These are phyloP conservation scores for Syngnathus rostellatus DNA, from an alignment of 2,797 vertebrate species.

Conservation along the genomic window DNA sequence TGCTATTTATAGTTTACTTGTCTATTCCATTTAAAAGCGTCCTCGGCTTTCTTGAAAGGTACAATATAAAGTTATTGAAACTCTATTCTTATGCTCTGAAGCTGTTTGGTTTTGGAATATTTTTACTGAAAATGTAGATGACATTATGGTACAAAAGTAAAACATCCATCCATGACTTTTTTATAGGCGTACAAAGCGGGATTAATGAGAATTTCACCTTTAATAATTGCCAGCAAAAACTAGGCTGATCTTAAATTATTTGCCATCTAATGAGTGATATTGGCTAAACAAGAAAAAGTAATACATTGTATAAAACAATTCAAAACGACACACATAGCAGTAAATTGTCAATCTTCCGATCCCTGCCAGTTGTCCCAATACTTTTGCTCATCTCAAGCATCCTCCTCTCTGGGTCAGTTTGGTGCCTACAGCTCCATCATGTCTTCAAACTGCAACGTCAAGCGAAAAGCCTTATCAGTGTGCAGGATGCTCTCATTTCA, in stretches of 20 bases:
- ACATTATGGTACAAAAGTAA: background rate
- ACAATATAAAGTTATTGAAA: background rate
- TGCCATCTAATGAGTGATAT: no score
- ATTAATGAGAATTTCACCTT: no score
- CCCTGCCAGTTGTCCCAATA: slow-evolving; percentile 3
- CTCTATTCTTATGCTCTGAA: background rate
- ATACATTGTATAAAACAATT: no score
- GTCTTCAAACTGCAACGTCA: background rate
- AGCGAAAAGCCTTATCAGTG: slow-evolving; percentile 44
- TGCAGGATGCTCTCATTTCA: slow-evolving; percentile 45
- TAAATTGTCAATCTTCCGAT: background rate
- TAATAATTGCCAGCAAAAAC: no score
- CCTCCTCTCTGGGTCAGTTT: slow-evolving; percentile 32
- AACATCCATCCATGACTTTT: background rate
- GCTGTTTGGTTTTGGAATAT: background rate
- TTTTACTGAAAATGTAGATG: background rate
- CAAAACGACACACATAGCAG: background rate
- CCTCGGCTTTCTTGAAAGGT: background rate
- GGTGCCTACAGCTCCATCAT: slow-evolving; percentile 30
- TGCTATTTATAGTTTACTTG: background rate
- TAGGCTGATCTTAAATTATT: no score
- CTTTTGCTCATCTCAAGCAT: slow-evolving; percentile 14
- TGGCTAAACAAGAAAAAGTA: no score
- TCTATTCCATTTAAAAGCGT: slow-evolving; percentile 1
- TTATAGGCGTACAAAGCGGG: no score